phyloP scores from a whole-genome alignment of 2,113 vertebrate genomes.

The Clarias gariepinus region DNA sequence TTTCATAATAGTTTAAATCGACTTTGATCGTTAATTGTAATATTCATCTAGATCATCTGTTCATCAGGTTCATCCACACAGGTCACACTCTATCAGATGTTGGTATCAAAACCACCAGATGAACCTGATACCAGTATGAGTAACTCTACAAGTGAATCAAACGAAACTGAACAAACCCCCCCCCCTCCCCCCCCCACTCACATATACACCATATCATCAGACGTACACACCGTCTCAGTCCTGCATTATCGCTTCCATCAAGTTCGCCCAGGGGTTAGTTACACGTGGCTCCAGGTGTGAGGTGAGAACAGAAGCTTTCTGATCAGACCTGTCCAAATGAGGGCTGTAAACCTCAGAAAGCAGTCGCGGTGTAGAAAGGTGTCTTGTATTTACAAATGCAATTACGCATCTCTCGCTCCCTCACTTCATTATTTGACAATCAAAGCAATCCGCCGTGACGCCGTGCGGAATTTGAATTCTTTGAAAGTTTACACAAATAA shows the following conservation, averaged over 20 bases:
- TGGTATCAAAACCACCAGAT: not conserved
- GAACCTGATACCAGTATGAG: not conserved
- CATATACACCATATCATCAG: not conserved
- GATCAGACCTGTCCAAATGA: conserved; percentile 37
- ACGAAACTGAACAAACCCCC: not conserved
- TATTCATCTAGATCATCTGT: not conserved
- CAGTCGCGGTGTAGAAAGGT: conserved; percentile 18
- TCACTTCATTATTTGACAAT: conserved; percentile 48
- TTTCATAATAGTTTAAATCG: not conserved
- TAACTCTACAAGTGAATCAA: not conserved
- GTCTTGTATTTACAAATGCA: conserved; percentile 55
- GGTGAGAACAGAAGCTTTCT: not conserved
- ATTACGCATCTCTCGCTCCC: conserved; percentile 46
- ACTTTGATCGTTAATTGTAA: not conserved
- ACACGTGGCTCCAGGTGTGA: not conserved
- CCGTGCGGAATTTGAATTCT: conserved; percentile 56
- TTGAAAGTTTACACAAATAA: conserved; percentile 56
- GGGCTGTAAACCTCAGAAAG: conserved; percentile 32
- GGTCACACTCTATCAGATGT: not conserved
- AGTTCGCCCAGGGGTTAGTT: not conserved
- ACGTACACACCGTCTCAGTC: not conserved
- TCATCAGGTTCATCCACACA: not conserved
- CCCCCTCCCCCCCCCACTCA: not conserved
- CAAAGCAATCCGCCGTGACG: conserved; percentile 53
- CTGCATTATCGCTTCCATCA: not conserved